Conservation (phyloP, 2,888 invertebrate genomes). For the Macrosoma leucophasiata region DNA sequence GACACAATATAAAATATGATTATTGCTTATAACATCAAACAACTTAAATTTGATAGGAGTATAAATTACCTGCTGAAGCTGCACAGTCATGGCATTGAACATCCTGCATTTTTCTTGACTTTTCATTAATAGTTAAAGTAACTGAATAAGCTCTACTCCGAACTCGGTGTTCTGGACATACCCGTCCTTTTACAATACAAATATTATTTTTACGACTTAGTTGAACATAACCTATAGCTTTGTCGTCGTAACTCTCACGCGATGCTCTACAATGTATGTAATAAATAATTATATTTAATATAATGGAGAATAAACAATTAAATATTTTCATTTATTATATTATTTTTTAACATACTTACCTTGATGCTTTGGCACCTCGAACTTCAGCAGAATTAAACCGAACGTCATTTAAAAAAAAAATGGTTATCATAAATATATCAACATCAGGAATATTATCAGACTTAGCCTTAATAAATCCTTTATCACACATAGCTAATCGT, state of each 20-base stretch:
- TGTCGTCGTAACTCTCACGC: conserved; percentile 10
- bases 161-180: conserved; percentile 11
- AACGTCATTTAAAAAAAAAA: too few species aligned
- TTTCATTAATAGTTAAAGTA: conserved; percentile 12
- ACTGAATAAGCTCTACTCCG: conserved; percentile 11
- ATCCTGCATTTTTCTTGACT: conserved; percentile 6
- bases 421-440: too few species aligned
- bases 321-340: too few species aligned
- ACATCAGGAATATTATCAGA: too few species aligned
- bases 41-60: conserved; percentile 3
- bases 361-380: too few species aligned
- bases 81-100: too few species aligned
- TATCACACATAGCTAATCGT: not conserved
- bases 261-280: conserved; percentile 6
- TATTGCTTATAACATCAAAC: conserved; percentile 9
- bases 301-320: too few species aligned
- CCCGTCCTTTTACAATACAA: conserved; percentile 11
- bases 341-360: too few species aligned
- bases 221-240: conserved; percentile 10
- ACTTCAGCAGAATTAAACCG: too few species aligned
- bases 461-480: too few species aligned
- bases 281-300: too few species aligned
- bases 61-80: not conserved
- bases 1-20: conserved; percentile 9
- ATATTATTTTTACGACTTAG: conserved; percentile 7